phyloP scores from a whole-genome alignment of 2,113 vertebrate species.

The human region DNA sequence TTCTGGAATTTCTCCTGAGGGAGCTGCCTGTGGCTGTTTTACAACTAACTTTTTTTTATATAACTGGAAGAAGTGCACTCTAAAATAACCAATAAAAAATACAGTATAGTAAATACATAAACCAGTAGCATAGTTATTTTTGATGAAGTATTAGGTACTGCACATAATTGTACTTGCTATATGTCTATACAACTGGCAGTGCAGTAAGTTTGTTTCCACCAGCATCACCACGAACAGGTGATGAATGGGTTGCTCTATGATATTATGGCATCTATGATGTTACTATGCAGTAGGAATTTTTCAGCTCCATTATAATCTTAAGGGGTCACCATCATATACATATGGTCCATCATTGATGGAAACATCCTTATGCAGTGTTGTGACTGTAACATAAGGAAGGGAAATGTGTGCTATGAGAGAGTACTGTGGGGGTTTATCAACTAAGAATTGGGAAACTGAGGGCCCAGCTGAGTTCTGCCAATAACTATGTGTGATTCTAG shows the following conservation, averaged over 20 bases:
- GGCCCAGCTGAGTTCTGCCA: too few relatives aligned
- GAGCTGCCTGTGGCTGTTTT: background rate
- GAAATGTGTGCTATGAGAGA: background rate
- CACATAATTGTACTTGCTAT: background rate
- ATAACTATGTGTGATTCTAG: background rate
- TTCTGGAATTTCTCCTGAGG: background rate
- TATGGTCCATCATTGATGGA: background rate
- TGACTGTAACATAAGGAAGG: background rate
- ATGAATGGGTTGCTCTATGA: background rate
- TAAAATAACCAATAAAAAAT: background rate
- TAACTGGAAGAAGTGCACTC: background rate
- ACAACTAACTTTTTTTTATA: background rate
- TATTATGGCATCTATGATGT: background rate
- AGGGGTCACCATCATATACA: background rate
- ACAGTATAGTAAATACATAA: background rate
- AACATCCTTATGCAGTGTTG: background rate
- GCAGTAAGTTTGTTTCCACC: background rate
- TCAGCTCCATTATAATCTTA: background rate
- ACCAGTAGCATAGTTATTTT: background rate
- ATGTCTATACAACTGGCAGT: background rate
- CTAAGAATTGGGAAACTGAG: background rate
- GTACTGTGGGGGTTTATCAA: fast-evolving
- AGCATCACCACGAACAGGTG: background rate
- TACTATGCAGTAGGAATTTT: background rate
- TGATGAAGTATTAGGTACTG: background rate